Conservation (phyloP, 2,113 vertebrate genomes). For the Apodemus speciosus region DNA sequence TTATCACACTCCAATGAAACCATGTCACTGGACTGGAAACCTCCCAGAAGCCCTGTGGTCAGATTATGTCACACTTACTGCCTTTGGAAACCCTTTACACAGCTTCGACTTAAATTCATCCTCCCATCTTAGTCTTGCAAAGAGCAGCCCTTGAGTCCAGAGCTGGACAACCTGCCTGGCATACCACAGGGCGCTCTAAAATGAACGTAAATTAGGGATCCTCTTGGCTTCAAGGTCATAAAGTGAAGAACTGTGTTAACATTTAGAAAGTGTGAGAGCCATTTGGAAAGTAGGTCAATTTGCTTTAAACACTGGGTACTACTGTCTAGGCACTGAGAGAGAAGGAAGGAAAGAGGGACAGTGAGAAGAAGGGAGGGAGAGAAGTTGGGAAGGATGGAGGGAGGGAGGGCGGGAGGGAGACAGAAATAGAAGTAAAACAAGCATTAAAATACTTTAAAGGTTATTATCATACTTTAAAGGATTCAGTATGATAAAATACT, state of each 20-base stretch:
- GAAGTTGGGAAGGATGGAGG: not conserved
- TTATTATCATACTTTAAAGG: too few species aligned
- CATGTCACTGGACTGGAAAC: not conserved
- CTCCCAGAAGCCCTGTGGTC: not conserved
- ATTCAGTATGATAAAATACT: conserved; percentile 72
- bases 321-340: conserved; percentile 36
- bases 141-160: not conserved
- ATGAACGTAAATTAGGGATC: conserved; percentile 26
- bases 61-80: not conserved
- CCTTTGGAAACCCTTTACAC: not conserved
- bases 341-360: not conserved
- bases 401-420: not conserved
- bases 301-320: conserved; percentile 36
- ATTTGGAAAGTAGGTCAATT: conserved; percentile 48
- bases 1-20: conserved; percentile 43
- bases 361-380: too few species aligned
- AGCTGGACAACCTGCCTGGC: not conserved
- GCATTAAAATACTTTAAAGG: conserved; percentile 60
- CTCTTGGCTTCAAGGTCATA: conserved; percentile 59
- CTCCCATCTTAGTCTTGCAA: not conserved
- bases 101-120: not conserved
- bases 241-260: conserved; percentile 51
- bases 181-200: conserved; percentile 21
- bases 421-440: not conserved
- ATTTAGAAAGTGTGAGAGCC: conserved; percentile 52